Base-by-base conservation (phyloP, 2,113 vertebrate species). In the Argyrosomus japonicus region DNA sequence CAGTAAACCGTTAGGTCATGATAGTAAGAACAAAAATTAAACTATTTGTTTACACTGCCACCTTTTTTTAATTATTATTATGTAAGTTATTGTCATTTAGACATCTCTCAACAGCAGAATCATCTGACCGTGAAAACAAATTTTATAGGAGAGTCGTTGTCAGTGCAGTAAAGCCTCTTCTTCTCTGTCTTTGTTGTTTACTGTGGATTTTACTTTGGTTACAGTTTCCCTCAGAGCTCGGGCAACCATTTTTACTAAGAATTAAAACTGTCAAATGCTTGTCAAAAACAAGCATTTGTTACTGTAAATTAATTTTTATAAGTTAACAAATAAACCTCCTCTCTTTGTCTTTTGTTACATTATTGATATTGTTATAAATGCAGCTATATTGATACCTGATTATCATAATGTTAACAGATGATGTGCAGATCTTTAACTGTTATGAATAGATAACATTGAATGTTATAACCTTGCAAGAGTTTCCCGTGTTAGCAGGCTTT, bases 291-390 rank as follows among this genome's bases (percentile, higher is more conserved):
- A 69, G 77, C 92, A 88, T 93, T 94, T 93, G 90, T 92, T 93
- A 92, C 88, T 95, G 92, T 95, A 95, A 92, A 91, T 88, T 90
- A 81, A 83, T 94, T 92, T 94, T 93, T 92, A 84, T 93, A 94
- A 94, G 88, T 95, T 93, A 94, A 95, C 92, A 89, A 82, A 90
- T 84, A 87, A 85, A 88, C 82, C 87, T 91, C 82, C 67, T 91
- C 73, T 85, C 68, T 81, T 81, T 93, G 48, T 89, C 68, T 92
- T 91, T 91, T 91, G 83, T 89, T 92, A 91, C 82, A 82, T 73
- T 63, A 63, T 79, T 71, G 82, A 81, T 91, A 91, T 93, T 92
- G 85, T 93, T 93, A 88, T 93, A 92, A 93, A 93, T 92, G 82
- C 84, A 93, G 86, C 85, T 92, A 88, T 91, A 91, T 89, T 82